Evolutionary conservation across 30 jellyfish, hydroid and myxozoan species (phyloP).

Genomic region (Chironex yamaguchii): DNA sequence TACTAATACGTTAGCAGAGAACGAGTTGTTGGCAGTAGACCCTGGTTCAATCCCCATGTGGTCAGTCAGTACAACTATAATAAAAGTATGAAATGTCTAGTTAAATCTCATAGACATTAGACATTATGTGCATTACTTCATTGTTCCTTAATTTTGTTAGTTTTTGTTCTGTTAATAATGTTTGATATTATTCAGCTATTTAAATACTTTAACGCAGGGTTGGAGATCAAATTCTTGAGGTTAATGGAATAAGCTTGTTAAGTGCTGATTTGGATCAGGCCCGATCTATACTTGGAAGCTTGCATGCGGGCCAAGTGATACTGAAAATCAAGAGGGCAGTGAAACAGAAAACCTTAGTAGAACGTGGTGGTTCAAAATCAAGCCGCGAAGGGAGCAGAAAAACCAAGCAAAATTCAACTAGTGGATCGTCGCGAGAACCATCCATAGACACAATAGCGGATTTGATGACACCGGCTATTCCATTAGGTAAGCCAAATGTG

Average conservation of each 20-base stretch:
- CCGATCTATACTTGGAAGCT: conserved; percentile 73
- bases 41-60: too few relatives aligned
- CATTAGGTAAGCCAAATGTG: background rate
- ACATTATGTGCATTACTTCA: too few relatives aligned
- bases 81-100: too few relatives aligned
- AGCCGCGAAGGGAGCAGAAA: conserved; percentile 38
- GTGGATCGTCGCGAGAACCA: conserved; percentile 32
- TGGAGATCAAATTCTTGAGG: conserved; percentile 86
- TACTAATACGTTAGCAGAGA: too few relatives aligned
- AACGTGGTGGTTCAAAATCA: background rate
- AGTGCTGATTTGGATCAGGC: conserved; percentile 81
- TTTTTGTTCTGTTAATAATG: background rate
- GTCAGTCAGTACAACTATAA: too few relatives aligned
- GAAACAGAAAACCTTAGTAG: background rate
- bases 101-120: too few relatives aligned
- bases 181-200: background rate
- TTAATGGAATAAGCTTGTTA: conserved; percentile 62
- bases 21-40: too few relatives aligned
- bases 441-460: conserved; percentile 50
- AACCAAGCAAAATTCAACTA: conserved; percentile 55
- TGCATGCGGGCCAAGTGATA: conserved; percentile 82
- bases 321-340: conserved; percentile 68
- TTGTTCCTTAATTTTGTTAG: background rate
- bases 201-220: background rate
- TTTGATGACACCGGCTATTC: conserved; percentile 95